Base-by-base conservation (phyloP, 2,888 invertebrate species). In the Actias luna region DNA sequence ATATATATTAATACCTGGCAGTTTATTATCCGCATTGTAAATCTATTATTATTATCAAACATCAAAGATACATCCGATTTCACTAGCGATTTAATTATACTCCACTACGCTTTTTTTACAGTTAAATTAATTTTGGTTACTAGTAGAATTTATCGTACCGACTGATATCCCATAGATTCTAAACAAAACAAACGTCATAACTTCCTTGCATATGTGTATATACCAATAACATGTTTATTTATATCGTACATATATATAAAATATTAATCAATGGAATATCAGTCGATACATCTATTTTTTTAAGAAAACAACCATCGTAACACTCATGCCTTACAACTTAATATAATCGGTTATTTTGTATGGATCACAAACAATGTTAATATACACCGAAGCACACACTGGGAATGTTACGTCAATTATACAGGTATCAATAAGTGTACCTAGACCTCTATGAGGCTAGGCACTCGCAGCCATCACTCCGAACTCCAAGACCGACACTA, bases 311-410 rank as follows among this genome's bases (percentile, higher is more conserved):
- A 75, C 79, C 77, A 76, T 69, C 81, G 81, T 85, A 83, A 87
- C 90, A 91, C 89, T 88, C 87, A 91, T 92, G 92, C 92, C 87
- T 88, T 89, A 90, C 73, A 29, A 74, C 73, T 78, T 87, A 88
- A 80, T 65, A 62, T 76, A 77, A 85, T 76, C 82, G 83, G 84
- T 83, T 86, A 86, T 80, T 79, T 83, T 88, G 88, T 88, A 92
- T 91, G 88, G 91, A 90, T 89, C 91, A 91, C 92, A 91, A 90
- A 89, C 89, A 39, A 80, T 88, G 88, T 91, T 90, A 88, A 82
- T 73, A 78, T 77, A 86, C 85, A 90, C 84, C 85, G 83, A 90
- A 90, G 89, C 88, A 78, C 90, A 90, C 84, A 90, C 89, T 85
- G 86, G 92, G 90, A 91, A 92, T 92, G 92, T 92, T 88, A 88